phyloP scores from a whole-genome alignment of 30 jellyfish, hydroid and myxozoan genomes.

The Catostylus mosaicus region DNA sequence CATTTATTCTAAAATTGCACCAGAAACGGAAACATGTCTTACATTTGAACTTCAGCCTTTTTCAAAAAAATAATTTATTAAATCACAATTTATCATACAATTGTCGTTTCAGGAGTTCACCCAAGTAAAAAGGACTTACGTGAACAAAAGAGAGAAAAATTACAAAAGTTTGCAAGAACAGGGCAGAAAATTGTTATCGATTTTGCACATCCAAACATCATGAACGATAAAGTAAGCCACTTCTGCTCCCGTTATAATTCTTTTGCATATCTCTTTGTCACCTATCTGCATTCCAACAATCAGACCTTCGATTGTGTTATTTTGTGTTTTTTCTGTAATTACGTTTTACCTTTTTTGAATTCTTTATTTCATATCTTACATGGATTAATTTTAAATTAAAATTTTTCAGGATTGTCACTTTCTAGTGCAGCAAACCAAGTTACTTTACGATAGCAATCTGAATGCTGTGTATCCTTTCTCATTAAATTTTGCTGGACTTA shows the following conservation, averaged over 20 bases:
- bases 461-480: constrained; percentile 26
- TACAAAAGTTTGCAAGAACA: background rate
- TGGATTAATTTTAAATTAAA: background rate
- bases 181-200: constrained; percentile 26
- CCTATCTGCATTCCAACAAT: no score
- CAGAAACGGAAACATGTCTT: background rate
- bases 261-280: no score
- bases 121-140: background rate
- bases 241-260: no score
- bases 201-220: background rate
- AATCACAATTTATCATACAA: background rate
- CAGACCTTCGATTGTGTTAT: no score
- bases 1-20: no score
- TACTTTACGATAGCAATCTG: constrained; percentile 38
- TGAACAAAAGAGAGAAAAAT: background rate
- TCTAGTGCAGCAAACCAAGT: constrained; percentile 31
- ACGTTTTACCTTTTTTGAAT: background rate
- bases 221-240: constrained; percentile 19
- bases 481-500: constrained; percentile 30
- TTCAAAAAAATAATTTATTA: no score
- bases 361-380: background rate
- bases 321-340: no score
- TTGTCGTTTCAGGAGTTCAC: background rate
- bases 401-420: constrained; percentile 19
- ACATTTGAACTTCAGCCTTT: background rate